Conservation (phyloP, 2,113 vertebrate species). For the Hippocampus abdominalis region DNA sequence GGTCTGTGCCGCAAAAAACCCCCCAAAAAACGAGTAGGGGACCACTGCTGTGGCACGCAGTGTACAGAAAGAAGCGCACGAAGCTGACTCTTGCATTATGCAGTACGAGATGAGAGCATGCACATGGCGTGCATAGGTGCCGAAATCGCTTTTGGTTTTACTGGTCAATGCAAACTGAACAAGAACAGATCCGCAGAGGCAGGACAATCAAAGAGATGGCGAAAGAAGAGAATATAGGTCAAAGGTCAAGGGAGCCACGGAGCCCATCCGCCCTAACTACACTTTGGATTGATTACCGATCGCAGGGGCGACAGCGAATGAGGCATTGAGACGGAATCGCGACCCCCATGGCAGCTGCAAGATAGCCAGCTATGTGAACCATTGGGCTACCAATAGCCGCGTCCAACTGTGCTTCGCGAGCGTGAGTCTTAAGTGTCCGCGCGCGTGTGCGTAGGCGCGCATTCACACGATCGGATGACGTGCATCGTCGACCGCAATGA, state of each 20-base stretch:
- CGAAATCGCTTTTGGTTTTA: not conserved
- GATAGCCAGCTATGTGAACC: too few relatives aligned
- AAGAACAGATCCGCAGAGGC: not conserved
- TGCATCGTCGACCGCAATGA: not conserved
- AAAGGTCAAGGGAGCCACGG: too few relatives aligned
- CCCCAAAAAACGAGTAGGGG: not conserved
- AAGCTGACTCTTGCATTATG: conserved; percentile 42
- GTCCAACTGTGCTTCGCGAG: too few relatives aligned
- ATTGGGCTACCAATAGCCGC: too few relatives aligned
- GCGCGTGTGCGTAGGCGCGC: not conserved
- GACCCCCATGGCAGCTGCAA: too few relatives aligned
- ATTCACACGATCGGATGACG: not conserved
- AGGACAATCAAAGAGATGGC: too few relatives aligned
- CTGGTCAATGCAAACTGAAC: not conserved
- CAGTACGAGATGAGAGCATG: conserved; percentile 21
- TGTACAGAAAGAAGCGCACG: conserved; percentile 14
- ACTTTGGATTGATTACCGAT: too few relatives aligned
- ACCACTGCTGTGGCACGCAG: conserved; percentile 8
- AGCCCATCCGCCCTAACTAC: too few relatives aligned
- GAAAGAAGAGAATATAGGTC: too few relatives aligned
- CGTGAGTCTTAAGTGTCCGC: too few relatives aligned
- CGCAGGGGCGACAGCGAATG: too few relatives aligned
- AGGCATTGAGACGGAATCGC: too few relatives aligned
- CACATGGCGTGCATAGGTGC: conserved; percentile 11
- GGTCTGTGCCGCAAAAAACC: not conserved